Evolutionary conservation across 2,113 vertebrate genomes (phyloP), one percentile per base, ranked within the genome.

Genomic region (Electrona antarctica): DNA sequence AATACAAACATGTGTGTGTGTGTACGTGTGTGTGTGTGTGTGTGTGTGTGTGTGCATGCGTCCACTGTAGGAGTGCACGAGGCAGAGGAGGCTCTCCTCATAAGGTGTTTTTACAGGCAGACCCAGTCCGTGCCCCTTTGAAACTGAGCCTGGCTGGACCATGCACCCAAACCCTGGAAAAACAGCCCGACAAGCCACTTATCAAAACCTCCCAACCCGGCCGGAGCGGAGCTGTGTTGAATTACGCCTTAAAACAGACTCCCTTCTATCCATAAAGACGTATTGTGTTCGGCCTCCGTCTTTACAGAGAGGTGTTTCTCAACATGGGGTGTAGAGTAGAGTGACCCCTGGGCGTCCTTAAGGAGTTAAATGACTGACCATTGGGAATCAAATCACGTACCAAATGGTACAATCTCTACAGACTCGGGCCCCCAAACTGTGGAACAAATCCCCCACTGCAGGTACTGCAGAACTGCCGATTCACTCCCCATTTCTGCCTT

Each of bases 81-180:
- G 33, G 33, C 33, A 41, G 33, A 41, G 33, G 33, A 6, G 3
- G 3, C 33, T 41, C 33, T 41, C 33, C 33, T 41, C 33, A 41
- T 3, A 41, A 41, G 33, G 33, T 41, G 33, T 41, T 41, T 41
- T 41, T 41, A 41, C 33, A 41, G 33, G 59, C 58, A 73, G 33
- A 62, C 56, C 33, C 29, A 67, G 10, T 56, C 10, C 62, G 9
- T 73, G 29, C 33, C n/a, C 47, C 49, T 11, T 7, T 64, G 69
- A 78, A 85, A 88, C 77, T 59, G n/a, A 45, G 85, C 52, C 62
- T 57, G 71, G 65, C 33, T 41, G 33, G 33, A 41, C 33, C 70
- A 28, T 56, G 60, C 52, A 60, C 33, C 33, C 33, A 41, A 41
- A 67, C 66, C 63, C 21, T 68, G 49, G 41, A 74, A 72, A 78